phyloP scores from a whole-genome alignment of 2,797 vertebrate genomes.

The Poecilia picta region DNA sequence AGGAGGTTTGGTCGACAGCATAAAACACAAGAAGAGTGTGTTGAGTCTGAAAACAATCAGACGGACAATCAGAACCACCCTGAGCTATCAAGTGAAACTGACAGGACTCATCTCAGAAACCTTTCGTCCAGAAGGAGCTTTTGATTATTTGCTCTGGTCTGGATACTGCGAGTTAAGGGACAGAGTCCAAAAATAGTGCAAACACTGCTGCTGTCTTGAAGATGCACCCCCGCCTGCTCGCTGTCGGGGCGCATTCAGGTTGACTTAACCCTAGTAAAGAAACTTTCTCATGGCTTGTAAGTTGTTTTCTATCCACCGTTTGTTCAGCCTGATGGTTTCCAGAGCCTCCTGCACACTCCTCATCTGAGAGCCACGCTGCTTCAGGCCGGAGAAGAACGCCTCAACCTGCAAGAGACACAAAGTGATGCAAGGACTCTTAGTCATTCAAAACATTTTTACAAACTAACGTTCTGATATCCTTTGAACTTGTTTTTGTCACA shows the following conservation, averaged over 20 bases:
- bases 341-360: conserved; percentile 87
- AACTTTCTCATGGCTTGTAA: conserved; percentile 72
- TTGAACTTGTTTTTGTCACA: background rate
- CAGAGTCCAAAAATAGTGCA: conserved; percentile 84
- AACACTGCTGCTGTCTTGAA: conserved; percentile 76
- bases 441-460: background rate
- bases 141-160: conserved; percentile 38
- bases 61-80: conserved; percentile 81
- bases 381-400: conserved; percentile 88
- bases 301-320: conserved; percentile 89
- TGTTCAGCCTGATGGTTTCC: conserved; percentile 91
- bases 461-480: background rate
- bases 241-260: conserved; percentile 8
- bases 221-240: conserved; percentile 29
- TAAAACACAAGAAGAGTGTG: conserved; percentile 61
- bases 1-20: conserved; percentile 68
- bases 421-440: background rate
- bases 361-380: conserved; percentile 86
- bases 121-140: conserved; percentile 38
- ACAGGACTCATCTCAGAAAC: conserved; percentile 43
- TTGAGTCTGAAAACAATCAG: conserved; percentile 45
- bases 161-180: conserved; percentile 50
- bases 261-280: conserved; percentile 67
- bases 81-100: conserved; percentile 87
- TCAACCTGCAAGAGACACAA: conserved; percentile 81